Evolutionary conservation across 2,888 invertebrate genomes (phyloP).

Genomic region (Deilephila elpenor): DNA sequence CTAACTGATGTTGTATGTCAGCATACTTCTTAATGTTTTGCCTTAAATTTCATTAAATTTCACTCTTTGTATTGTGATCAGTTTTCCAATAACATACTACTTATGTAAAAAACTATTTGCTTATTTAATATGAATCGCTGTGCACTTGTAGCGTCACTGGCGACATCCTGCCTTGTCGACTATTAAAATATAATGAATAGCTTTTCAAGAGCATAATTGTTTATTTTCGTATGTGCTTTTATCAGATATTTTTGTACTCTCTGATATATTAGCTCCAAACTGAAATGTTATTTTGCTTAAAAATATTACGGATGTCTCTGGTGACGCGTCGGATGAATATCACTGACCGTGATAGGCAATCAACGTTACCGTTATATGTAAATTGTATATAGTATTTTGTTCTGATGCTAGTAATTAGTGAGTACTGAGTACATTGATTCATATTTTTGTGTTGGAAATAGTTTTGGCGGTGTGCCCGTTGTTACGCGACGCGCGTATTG

Average conservation of each 20-base stretch:
- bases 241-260: conserved; percentile 23
- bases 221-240: conserved; percentile 26
- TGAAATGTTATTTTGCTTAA: conserved; percentile 6
- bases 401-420: conserved; percentile 13
- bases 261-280: conserved; percentile 14
- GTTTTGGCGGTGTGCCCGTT: neutral
- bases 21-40: neutral
- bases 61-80: conserved; percentile 1
- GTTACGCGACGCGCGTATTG: neutral
- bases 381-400: conserved; percentile 24
- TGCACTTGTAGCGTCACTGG: conserved; percentile 4
- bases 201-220: neutral
- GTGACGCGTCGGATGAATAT: conserved; percentile 2
- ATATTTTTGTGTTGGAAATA: conserved; percentile 11
- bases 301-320: conserved; percentile 9
- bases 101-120: conserved; percentile 13
- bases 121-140: conserved; percentile 1
- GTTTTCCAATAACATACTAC: conserved; percentile 7
- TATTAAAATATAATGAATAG: conserved; percentile 7
- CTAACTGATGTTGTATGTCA: neutral
- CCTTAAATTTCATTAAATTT: neutral
- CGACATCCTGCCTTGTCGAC: conserved; percentile 8
- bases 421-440: conserved; percentile 15
- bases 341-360: conserved; percentile 7
- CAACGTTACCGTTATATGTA: conserved; percentile 27